Conservation (phyloP, 2,797 vertebrate species). For the Notamacropus eugenii region DNA sequence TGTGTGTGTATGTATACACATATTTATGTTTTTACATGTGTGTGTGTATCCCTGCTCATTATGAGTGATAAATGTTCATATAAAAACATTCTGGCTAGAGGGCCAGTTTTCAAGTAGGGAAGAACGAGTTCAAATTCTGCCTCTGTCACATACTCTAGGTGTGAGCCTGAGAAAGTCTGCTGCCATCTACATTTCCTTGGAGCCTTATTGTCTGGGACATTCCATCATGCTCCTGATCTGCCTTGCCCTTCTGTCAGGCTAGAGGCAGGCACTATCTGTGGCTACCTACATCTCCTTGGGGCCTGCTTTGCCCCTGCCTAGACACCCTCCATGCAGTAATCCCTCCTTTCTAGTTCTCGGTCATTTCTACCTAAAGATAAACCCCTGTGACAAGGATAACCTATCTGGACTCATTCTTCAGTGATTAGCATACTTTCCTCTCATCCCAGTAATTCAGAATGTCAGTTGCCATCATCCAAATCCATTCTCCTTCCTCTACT, state of each 20-base stretch:
- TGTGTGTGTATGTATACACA: too few species aligned
- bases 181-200: not conserved
- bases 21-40: too few species aligned
- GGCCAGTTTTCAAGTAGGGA: not conserved
- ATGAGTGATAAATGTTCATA: not conserved
- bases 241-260: not conserved
- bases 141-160: not conserved
- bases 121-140: slow-evolving; percentile 24
- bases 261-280: not conserved
- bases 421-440: not conserved
- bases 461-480: not conserved
- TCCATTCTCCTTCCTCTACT: not conserved
- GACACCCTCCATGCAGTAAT: not conserved
- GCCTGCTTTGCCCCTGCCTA: not conserved
- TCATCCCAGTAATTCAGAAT: not conserved
- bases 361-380: not conserved
- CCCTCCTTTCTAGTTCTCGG: not conserved
- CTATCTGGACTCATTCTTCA: not conserved
- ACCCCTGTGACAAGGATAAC: too few species aligned
- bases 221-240: too few species aligned
- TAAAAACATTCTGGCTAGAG: not conserved
- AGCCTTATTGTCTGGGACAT: not conserved
- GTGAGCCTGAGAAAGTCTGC: not conserved
- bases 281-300: not conserved
- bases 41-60: not conserved